Evolutionary conservation across 2,113 vertebrate species (phyloP).

Genomic region (Otolemur garnettii): DNA sequence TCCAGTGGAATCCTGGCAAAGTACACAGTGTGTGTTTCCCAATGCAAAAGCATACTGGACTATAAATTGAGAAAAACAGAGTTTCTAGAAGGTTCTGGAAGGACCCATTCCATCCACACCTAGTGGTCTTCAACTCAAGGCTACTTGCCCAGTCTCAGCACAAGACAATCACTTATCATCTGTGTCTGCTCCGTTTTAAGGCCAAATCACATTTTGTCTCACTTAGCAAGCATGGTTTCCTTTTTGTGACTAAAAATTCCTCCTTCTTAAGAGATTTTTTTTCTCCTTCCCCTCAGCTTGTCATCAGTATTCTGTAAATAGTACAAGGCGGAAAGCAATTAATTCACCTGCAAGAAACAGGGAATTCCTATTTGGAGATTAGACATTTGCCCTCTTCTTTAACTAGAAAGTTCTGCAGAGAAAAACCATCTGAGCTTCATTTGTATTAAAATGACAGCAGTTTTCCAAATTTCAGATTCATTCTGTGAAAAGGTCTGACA

Average conservation of each 20-base stretch:
- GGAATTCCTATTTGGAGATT: not conserved
- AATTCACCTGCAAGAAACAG: not conserved
- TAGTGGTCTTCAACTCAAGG: not conserved
- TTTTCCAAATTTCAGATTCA: not conserved
- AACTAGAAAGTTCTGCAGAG: not conserved
- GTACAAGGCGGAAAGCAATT: slow-evolving; percentile 15
- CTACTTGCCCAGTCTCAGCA: not conserved
- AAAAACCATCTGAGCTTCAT: slow-evolving; percentile 13
- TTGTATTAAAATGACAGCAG: not conserved
- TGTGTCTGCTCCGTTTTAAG: not conserved
- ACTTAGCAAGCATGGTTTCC: not conserved
- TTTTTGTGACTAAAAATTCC: slow-evolving; percentile 1
- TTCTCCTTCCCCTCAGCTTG: not conserved
- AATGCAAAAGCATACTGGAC: not conserved
- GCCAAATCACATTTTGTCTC: not conserved
- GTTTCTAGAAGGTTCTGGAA: slow-evolving; percentile 17
- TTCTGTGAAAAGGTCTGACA: not conserved
- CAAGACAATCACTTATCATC: not conserved
- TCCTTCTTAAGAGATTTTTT: not conserved
- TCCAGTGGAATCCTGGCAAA: not conserved
- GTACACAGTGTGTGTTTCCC: not conserved
- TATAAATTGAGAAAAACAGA: not conserved
- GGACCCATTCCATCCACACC: not conserved
- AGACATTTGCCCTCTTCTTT: slow-evolving; percentile 3
- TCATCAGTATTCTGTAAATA: slow-evolving; percentile 18